Conservation (phyloP, 2,888 invertebrate species). For the Meliscaeva auricollis region DNA sequence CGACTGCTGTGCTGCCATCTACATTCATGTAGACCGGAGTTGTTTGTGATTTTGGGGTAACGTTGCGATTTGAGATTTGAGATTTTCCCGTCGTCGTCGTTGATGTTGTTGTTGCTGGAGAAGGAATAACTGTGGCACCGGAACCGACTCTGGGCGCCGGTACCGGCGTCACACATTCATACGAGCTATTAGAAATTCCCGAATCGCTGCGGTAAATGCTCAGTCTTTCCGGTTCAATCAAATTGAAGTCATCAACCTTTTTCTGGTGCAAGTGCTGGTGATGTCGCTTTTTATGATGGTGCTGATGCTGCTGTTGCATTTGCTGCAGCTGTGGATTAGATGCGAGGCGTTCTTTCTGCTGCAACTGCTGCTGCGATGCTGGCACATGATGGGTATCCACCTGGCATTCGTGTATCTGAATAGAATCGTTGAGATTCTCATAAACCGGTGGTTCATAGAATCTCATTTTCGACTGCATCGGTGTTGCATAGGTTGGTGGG, state of each 20-base stretch:
- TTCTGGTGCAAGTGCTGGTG: conserved; percentile 77
- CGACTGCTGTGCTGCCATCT: conserved; percentile 42
- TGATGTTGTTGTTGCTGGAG: not conserved
- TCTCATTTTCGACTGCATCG: conserved; percentile 79
- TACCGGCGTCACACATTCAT: conserved; percentile 85
- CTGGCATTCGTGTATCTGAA: conserved; percentile 86
- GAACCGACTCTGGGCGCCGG: conserved; percentile 85
- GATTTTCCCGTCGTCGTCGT: conserved; percentile 47
- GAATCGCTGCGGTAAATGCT: conserved; percentile 84
- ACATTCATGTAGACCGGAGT: conserved; percentile 75
- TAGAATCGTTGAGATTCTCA: conserved; percentile 88
- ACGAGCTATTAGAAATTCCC: conserved; percentile 84
- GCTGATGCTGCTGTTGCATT: conserved; percentile 71
- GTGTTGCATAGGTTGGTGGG: conserved; percentile 59
- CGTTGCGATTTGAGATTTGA: conserved; percentile 60
- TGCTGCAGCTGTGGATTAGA: conserved; percentile 62
- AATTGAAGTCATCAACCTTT: conserved; percentile 80
- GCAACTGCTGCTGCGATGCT: conserved; percentile 60
- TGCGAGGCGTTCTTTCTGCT: conserved; percentile 57
- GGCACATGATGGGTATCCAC: conserved; percentile 78
- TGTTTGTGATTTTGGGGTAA: conserved; percentile 48
- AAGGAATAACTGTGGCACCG: conserved; percentile 34
- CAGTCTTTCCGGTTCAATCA: conserved; percentile 82
- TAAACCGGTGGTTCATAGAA: conserved; percentile 85
- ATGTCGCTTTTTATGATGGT: conserved; percentile 70